phyloP scores from a whole-genome alignment of 2,797 vertebrate species.

The Melopsittacus undulatus region DNA sequence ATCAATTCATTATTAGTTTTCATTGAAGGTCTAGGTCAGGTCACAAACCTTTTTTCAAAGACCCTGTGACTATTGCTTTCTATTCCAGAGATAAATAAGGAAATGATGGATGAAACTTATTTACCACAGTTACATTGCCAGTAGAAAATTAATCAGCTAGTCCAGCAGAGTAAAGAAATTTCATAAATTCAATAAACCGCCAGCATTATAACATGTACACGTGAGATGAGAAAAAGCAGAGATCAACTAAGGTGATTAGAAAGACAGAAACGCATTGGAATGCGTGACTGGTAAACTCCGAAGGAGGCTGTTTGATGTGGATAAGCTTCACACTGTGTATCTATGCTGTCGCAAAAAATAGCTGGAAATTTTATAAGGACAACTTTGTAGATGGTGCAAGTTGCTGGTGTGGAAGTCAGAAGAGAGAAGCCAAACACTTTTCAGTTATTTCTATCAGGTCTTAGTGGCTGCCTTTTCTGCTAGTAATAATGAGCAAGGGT shows the following conservation, averaged over 20 bases:
- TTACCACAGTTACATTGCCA: not conserved
- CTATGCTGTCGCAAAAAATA: not conserved
- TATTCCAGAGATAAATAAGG: slow-evolving; percentile 28
- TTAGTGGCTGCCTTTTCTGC: not conserved
- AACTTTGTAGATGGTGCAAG: not conserved
- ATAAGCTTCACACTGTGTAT: not conserved
- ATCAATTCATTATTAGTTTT: slow-evolving; percentile 38
- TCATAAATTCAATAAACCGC: slow-evolving; percentile 22
- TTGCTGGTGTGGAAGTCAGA: not conserved
- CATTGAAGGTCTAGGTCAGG: not conserved
- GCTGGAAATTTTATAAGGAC: not conserved
- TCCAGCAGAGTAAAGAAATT: not conserved
- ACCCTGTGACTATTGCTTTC: not conserved
- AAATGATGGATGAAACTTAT: slow-evolving; percentile 43
- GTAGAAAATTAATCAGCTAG: not conserved
- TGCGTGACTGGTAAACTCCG: not conserved
- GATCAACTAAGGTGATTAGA: slow-evolving; percentile 4
- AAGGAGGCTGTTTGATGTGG: not conserved
- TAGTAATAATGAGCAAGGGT: not conserved
- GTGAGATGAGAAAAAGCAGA: not conserved
- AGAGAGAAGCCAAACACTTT: not conserved
- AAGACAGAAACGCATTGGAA: not conserved
- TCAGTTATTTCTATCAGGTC: not conserved
- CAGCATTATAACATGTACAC: not conserved
- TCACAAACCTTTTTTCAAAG: not conserved